A percentile compares a stretch with the other conserved stretches of the same genome.
Conservation (phyloP, 2,113 vertebrate genomes). For the Raja brachyura region DNA sequence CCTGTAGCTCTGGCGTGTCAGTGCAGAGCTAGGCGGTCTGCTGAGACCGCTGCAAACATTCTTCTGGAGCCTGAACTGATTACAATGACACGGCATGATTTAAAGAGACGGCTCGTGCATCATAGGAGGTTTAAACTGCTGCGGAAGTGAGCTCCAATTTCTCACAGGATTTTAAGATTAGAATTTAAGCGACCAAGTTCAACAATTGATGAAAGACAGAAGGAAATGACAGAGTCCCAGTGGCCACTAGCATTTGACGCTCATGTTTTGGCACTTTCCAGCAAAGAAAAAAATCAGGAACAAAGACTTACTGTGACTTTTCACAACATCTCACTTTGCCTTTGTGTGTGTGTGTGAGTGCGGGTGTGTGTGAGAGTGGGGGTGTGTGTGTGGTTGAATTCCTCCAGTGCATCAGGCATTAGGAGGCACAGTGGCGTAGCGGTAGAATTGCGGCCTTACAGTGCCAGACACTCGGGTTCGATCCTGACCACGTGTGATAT, state of each 20-base stretch:
- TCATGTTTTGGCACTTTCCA: not conserved
- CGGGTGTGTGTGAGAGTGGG: no score
- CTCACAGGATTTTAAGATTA: not conserved
- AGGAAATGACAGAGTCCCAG: not conserved
- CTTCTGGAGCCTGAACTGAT: not conserved
- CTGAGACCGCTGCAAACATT: not conserved
- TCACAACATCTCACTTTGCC: not conserved
- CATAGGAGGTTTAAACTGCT: not conserved
- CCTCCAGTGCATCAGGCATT: no score
- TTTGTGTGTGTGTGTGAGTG: no score
- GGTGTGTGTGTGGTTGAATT: no score
- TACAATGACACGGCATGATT: not conserved
- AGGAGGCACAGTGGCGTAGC: no score
- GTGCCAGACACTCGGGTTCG: no score
- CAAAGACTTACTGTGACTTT: not conserved
- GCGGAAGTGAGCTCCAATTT: no score
- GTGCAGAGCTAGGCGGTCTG: not conserved
- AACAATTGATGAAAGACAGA: not conserved
- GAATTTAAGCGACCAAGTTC: not conserved
- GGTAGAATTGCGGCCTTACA: no score
- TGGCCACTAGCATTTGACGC: not conserved
- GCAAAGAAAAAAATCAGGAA: not conserved
- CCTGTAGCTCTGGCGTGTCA: not conserved
- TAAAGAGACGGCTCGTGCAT: not conserved
- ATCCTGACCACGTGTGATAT: no score